These are phyloP conservation scores for Phrynocephalus forsythii DNA, from an alignment of 2,797 vertebrate species.

Conservation along the genomic window DNA sequence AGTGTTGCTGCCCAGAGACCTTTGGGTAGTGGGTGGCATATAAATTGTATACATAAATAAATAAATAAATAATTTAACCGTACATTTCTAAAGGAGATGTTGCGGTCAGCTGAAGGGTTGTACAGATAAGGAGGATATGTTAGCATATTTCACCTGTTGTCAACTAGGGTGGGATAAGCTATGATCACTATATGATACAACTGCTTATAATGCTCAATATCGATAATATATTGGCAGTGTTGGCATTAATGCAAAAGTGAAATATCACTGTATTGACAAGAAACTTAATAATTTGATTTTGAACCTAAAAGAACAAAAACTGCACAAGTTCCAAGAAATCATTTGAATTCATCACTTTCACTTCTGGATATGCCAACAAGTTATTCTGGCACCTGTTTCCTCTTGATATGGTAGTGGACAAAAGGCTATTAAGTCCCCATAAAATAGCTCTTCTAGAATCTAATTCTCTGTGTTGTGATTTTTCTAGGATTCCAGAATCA, in stretches of 20 bases:
- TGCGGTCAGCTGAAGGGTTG: background rate
- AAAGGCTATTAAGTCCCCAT: background rate
- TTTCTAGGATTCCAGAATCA: background rate
- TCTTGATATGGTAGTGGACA: background rate
- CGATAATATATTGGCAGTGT: background rate
- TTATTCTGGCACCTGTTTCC: background rate
- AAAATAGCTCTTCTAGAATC: background rate
- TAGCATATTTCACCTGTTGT: background rate
- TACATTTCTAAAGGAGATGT: background rate
- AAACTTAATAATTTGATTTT: background rate
- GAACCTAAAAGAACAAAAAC: background rate
- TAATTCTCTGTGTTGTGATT: background rate
- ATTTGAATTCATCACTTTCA: background rate
- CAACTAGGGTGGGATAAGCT: background rate
- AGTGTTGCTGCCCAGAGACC: too few relatives aligned
- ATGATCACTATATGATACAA: background rate
- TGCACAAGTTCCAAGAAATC: background rate
- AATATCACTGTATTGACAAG: background rate
- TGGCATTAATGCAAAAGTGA: background rate
- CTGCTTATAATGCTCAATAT: background rate
- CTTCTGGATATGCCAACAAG: background rate
- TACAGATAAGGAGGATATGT: background rate
- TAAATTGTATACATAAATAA: too few relatives aligned
- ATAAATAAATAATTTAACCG: background rate
- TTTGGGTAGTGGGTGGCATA: too few relatives aligned